Conservation (phyloP, 2,797 vertebrate genomes). For the Schizothorax lantsangensis region DNA sequence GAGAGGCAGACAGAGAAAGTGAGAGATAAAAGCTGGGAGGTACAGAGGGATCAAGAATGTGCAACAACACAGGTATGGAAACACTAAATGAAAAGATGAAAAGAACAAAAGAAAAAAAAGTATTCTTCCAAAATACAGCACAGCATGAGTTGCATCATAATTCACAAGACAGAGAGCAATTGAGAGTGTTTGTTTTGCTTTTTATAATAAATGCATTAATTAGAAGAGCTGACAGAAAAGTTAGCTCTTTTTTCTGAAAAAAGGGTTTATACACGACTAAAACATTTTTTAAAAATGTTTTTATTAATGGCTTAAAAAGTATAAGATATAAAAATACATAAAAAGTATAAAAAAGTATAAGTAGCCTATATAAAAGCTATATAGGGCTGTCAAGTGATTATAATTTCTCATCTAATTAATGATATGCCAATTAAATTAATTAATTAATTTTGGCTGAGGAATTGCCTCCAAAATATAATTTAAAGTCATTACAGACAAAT, state of each 20-base stretch:
- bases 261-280: neutral
- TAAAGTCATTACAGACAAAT: neutral
- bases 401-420: neutral
- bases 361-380: neutral
- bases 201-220: conserved; percentile 4
- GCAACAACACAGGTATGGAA: neutral
- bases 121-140: neutral
- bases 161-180: neutral
- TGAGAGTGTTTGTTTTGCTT: neutral
- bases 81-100: conserved; percentile 26
- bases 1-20: neutral
- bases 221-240: conserved; percentile 14
- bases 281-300: neutral
- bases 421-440: neutral
- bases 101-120: conserved; percentile 28
- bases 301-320: neutral
- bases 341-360: neutral
- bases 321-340: neutral
- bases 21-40: conserved; percentile 9
- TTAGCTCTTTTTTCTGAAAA: neutral
- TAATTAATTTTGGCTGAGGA: neutral
- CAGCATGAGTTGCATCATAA: conserved; percentile 9
- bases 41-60: conserved; percentile 11
- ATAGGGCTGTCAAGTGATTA: neutral
- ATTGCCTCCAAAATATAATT: neutral